Evolutionary conservation across 1,140 invertebrate species (phyloP).

Genomic region (Diplogasteroides magnus): DNA sequence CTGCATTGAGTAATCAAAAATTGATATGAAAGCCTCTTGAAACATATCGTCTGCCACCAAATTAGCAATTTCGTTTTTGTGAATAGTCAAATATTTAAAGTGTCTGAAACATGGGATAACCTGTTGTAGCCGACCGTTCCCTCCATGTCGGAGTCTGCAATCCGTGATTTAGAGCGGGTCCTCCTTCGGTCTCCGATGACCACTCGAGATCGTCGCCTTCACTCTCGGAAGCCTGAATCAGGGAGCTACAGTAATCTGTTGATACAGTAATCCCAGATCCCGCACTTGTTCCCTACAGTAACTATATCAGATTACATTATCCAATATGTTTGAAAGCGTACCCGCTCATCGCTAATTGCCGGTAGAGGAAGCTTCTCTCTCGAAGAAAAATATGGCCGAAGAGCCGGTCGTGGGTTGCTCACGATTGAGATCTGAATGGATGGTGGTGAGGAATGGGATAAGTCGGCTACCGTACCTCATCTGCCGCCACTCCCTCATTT

Average conservation of each 20-base stretch:
- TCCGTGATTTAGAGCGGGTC: too few species aligned
- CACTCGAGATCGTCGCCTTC: neutral
- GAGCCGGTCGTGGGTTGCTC: constrained; percentile 29
- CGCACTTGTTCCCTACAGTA: neutral
- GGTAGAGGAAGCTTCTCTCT: constrained; percentile 4
- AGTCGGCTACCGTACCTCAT: constrained; percentile 1
- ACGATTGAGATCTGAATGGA: constrained; percentile 31
- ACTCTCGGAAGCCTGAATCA: neutral
- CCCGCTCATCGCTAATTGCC: constrained; percentile 14
- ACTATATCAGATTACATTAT: neutral
- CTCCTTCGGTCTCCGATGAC: neutral
- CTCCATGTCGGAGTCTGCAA: too few species aligned
- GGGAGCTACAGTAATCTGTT: neutral
- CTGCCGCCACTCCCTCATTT: neutral
- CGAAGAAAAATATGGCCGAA: constrained; percentile 27
- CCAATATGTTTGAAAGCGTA: neutral
- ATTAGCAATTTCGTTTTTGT: too few species aligned
- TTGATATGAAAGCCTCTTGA: too few species aligned
- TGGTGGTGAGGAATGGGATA: constrained; percentile 19
- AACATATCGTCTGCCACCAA: too few species aligned
- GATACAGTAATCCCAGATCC: neutral
- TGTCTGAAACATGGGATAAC: too few species aligned
- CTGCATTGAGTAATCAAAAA: too few species aligned
- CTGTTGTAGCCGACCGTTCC: too few species aligned
- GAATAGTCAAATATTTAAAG: too few species aligned